phyloP scores from a whole-genome alignment of 2,888 invertebrate species.

The Philonicus albiceps region DNA sequence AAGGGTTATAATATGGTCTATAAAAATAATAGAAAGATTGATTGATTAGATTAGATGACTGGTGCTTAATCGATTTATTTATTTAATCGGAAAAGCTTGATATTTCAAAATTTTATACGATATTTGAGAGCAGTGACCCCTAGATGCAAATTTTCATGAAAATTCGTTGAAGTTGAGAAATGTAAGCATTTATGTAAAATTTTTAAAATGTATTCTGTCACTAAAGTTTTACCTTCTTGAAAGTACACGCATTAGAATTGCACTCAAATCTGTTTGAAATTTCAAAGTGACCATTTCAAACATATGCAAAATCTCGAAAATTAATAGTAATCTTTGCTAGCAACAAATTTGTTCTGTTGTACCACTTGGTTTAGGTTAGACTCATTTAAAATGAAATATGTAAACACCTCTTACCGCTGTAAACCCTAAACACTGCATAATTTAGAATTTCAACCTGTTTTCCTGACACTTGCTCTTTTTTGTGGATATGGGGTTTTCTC shows the following conservation, averaged over 20 bases:
- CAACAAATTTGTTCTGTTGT: neutral
- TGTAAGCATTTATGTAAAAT: too few relatives aligned
- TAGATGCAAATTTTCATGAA: too few relatives aligned
- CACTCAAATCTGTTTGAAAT: neutral
- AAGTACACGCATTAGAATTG: too few relatives aligned
- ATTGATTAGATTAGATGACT: too few relatives aligned
- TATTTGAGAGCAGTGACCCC: neutral
- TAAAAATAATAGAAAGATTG: too few relatives aligned
- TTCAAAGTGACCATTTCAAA: neutral
- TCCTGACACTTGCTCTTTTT: neutral
- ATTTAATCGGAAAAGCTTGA: too few relatives aligned
- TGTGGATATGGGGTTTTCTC: neutral
- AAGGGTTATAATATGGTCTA: too few relatives aligned
- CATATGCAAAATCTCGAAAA: neutral
- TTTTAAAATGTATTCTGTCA: too few relatives aligned
- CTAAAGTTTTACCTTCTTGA: too few relatives aligned
- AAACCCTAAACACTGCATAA: neutral
- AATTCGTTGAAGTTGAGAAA: too few relatives aligned
- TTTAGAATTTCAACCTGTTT: neutral
- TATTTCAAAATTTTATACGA: too few relatives aligned
- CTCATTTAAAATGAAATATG: neutral
- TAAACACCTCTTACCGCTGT: neutral
- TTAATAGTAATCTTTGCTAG: neutral
- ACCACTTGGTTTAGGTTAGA: neutral
- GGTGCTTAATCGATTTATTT: too few relatives aligned